Evolutionary conservation across 2,797 vertebrate species (phyloP), one percentile per base, ranked within the genome.

Genomic region (Pipistrellus kuhlii): DNA sequence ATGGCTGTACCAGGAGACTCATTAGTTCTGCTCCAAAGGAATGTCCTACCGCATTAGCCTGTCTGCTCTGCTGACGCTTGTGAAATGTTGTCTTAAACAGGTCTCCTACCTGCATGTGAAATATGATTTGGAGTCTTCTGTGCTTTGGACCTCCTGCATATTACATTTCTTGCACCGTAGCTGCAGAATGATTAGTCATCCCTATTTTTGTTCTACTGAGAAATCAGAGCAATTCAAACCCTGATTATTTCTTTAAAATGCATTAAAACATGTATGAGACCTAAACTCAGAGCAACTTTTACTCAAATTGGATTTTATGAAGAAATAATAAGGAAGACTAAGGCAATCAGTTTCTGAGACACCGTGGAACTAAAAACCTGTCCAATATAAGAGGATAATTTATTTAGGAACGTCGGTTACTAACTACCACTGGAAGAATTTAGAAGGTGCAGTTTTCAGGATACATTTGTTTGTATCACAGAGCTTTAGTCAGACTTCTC

Each of bases 1-100:
- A 98, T 98, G 97, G 96, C 96, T 97, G 92, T 96, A 95, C 97
- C 97, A 96, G 92, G 97, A 98, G 98, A 96, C 97, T 98, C 97
- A 97, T 98, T 98, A 98, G 98, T 98, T 98, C 95, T 97, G 96
- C 97, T 96, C 96, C 86, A 89, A 96, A 97, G 97, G 98, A 98
- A 98, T 97, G 96, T 96, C 97, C 97, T 96, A 95, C 95, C 97
- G 15, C 96, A 97, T 98, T 98, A 98, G 96, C 95, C 92, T 97
- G 96, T 97, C 97, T 97, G 1, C 96, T 95, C 81, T 97, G 97
- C 97, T 98, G 97, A 97, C 97, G 91, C 97, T 97, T 97, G 96
- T 97, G 97, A 97, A 98, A 97, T 95, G 97, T 96, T 92, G 55
- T 97, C 98, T 98, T 64, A 91, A 97, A 97, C 97, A 98, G 95